Base-by-base conservation (phyloP, 2,797 vertebrate genomes). In the Ambastaia sidthimunki region DNA sequence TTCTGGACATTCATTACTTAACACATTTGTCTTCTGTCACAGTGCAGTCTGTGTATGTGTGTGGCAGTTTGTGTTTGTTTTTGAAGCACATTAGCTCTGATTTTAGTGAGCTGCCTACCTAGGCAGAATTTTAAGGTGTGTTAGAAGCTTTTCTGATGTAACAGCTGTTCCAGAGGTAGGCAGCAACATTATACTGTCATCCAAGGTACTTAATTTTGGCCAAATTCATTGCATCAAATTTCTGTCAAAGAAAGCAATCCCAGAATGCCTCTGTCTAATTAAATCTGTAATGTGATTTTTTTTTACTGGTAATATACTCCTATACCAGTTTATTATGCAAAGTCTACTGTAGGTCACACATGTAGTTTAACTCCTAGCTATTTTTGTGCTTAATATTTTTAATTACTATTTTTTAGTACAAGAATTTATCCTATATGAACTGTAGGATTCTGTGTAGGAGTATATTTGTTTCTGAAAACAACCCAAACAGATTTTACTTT, bases 1-100 rank as follows among this genome's bases (percentile, higher is more conserved):
- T 59, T 77, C 52, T 59, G 75, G 75, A 77, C 66, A 68, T 47
- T 76, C 31, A 62, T 82, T 73, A 73, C 50, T 63, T 59, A 76
- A 80, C 74, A 59, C 52, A 71, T 81, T 84, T 74, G 71, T 76
- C 77, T 80, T 63, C 21, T 74, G 63, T 21, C 62, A 69, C 31
- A 25, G 12, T 41, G 19, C 7, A 47, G 52, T 77, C 23, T 50
- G 34, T 54, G 70, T 50, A 59, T 57, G 21, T 63, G 21, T 48
- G 54, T 69, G 41, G 3, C 12, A 59, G 34, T 47, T 55, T 59
- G 65, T 47, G 52, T 59, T 52, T 76, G 13, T 55, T 54, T 54
- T 66, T 67, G 31, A 10, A 37, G 44, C 60, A 60, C 37, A 72
- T 47, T 74, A 31, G 31, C 44, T n/a, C 19, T 13, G 34, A 44